Evolutionary conservation across 2,797 vertebrate species (phyloP).

Genomic region (Chelon auratus): DNA sequence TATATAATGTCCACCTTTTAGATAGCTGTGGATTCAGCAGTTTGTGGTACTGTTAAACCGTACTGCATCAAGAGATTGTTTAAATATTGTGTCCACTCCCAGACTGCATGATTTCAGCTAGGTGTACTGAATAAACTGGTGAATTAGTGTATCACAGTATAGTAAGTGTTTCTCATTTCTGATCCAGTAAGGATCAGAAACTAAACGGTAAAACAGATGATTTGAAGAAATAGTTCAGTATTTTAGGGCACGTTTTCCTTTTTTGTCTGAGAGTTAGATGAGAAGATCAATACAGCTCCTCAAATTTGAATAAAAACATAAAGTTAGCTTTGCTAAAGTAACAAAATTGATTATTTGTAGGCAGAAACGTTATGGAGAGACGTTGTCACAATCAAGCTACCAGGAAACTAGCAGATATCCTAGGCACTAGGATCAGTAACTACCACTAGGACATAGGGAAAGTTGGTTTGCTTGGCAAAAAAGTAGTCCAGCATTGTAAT

Average conservation of each 20-base stretch:
- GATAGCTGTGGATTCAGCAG: not conserved
- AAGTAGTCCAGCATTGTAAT: not conserved
- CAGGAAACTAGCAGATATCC: no score
- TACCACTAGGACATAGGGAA: no score
- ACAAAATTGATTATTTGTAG: not conserved
- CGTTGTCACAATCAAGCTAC: no score
- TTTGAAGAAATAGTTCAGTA: not conserved
- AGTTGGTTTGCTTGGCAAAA: not conserved
- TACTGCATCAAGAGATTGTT: not conserved
- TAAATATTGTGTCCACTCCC: not conserved
- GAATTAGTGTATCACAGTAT: not conserved
- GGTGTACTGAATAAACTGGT: slow-evolving; percentile 12
- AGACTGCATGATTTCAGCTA: not conserved
- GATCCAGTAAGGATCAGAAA: not conserved
- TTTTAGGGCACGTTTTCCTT: not conserved
- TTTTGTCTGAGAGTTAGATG: not conserved
- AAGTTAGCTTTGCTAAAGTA: slow-evolving; percentile 3
- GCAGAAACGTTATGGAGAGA: not conserved
- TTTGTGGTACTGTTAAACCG: not conserved
- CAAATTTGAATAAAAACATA: not conserved
- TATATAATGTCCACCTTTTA: not conserved
- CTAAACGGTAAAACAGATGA: not conserved
- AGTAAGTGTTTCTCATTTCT: not conserved
- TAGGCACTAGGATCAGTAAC: no score
- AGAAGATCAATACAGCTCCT: not conserved